These are phyloP conservation scores for Apostichopus parvimensis DNA, from an alignment of 35 echinoderm and acorn worm genomes.

Conservation along the genomic window DNA sequence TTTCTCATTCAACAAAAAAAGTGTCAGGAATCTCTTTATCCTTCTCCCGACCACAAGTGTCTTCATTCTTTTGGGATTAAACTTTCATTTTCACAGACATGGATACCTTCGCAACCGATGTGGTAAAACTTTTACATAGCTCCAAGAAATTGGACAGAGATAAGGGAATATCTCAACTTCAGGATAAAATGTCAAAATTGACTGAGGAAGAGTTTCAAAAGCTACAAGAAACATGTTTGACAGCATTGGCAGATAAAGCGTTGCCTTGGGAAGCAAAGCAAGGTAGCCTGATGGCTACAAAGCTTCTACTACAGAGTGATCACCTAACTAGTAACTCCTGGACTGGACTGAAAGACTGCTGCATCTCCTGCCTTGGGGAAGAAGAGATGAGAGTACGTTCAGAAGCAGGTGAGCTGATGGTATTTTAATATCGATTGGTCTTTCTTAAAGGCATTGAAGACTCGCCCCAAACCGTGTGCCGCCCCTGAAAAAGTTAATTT, in stretches of 20 bases:
- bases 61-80: not conserved
- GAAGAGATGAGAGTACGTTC: slow-evolving; percentile 81
- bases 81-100: not conserved
- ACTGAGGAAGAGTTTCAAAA: slow-evolving; percentile 52
- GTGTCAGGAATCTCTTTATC: no score
- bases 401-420: slow-evolving; percentile 73
- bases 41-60: no score
- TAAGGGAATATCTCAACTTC: slow-evolving; percentile 70
- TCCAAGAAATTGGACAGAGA: slow-evolving; percentile 91
- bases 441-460: no score
- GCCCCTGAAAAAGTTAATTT: no score
- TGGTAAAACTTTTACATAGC: not conserved
- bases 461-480: no score
- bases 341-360: slow-evolving; percentile 45
- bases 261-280: slow-evolving; percentile 87
- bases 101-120: not conserved
- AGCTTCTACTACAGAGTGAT: slow-evolving; percentile 54
- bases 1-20: no score
- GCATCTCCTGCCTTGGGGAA: slow-evolving; percentile 66
- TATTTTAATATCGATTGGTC: no score
- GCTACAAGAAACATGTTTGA: slow-evolving; percentile 51
- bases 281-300: slow-evolving; percentile 74
- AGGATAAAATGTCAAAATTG: slow-evolving; percentile 30
- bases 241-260: slow-evolving; percentile 52
- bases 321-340: slow-evolving; percentile 49